These are phyloP conservation scores for Caprella mutica DNA, from an alignment of 2,888 invertebrate genomes.

Conservation along the genomic window DNA sequence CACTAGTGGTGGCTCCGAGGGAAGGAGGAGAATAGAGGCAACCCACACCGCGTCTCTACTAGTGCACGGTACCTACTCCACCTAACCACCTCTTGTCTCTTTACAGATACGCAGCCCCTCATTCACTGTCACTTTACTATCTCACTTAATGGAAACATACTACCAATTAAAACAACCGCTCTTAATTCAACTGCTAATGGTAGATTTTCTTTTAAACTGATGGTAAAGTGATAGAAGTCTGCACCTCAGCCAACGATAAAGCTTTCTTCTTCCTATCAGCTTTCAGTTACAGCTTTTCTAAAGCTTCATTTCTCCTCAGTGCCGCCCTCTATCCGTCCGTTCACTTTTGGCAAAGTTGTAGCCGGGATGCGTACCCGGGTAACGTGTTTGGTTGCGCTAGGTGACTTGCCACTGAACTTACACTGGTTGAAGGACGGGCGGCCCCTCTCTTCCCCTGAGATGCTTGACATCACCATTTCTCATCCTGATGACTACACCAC, in stretches of 20 bases:
- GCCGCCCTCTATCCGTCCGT: slow-evolving; percentile 74
- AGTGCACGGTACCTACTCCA: slow-evolving; percentile 36
- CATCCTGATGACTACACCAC: slow-evolving; percentile 29
- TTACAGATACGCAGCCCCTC: too few relatives aligned
- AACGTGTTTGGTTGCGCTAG: slow-evolving; percentile 66
- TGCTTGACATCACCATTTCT: slow-evolving; percentile 18
- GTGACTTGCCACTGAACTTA: slow-evolving; percentile 67
- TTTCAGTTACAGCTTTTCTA: not conserved
- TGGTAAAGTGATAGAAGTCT: too few relatives aligned
- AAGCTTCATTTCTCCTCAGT: slow-evolving; percentile 47
- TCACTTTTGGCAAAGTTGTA: slow-evolving; percentile 68
- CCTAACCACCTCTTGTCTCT: not conserved
- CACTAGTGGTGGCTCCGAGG: slow-evolving; percentile 35
- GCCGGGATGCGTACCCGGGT: slow-evolving; percentile 70
- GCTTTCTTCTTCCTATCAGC: too few relatives aligned
- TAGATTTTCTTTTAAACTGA: too few relatives aligned
- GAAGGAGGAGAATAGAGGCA: slow-evolving; percentile 13
- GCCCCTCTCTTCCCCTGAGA: slow-evolving; percentile 4
- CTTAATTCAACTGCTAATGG: too few relatives aligned
- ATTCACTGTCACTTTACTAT: too few relatives aligned
- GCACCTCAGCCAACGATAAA: too few relatives aligned
- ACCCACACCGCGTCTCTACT: slow-evolving; percentile 35
- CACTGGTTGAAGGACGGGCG: slow-evolving; percentile 68
- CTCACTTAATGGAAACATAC: too few relatives aligned
- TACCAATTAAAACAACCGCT: too few relatives aligned